Base-by-base conservation (phyloP, 2,113 vertebrate genomes). In the Burhinus bistriatus region DNA sequence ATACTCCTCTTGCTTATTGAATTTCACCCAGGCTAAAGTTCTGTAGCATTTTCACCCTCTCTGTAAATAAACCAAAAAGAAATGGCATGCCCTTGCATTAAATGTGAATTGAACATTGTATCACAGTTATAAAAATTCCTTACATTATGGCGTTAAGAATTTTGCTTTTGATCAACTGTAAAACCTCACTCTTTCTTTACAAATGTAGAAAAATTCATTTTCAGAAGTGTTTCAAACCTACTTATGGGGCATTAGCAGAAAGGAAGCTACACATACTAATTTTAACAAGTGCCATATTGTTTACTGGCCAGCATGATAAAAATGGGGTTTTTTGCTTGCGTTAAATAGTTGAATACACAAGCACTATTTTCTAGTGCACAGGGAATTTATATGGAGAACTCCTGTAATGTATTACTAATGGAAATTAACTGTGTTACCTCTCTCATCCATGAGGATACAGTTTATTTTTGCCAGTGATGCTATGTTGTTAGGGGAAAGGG, bases 201-300 rank as follows among this genome's bases (percentile, higher is more conserved):
- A 89, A 64, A 45, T 69, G 52, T 90, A 95, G 59, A 76, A 59
- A 87, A 57, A 61, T 3, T 44, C 9, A 44, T 93, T 85, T 89
- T 82, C 38, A 59, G 57, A 91, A 95, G 54, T 47, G 42, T 92
- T 95, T 83, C 57, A 84, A 65, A 95, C 45, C 58, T 93, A 9
- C 44, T 93, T 58, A 49, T 2, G 47, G 96, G 97, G 91, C 94
- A 95, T 94, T 92, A 96, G 89, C 84, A 94, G 87, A 83, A 95
- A 89, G 70, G 84, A 96, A 91, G 81, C 66, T 83, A 84, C 78
- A 83, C 65, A 8, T 76, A 29, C 42, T 77, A 21, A 77, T 91
- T 97, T 92, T 92, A 94, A 92, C 54, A 95, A 95, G 93, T 95
- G 96, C 96, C 95, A 93, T 92, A 49, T 65, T 78, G 87, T 82